Evolutionary conservation across 1,140 invertebrate species (phyloP), one percentile per base, ranked within the genome.

Genomic region (Brachionus paranguensis): DNA sequence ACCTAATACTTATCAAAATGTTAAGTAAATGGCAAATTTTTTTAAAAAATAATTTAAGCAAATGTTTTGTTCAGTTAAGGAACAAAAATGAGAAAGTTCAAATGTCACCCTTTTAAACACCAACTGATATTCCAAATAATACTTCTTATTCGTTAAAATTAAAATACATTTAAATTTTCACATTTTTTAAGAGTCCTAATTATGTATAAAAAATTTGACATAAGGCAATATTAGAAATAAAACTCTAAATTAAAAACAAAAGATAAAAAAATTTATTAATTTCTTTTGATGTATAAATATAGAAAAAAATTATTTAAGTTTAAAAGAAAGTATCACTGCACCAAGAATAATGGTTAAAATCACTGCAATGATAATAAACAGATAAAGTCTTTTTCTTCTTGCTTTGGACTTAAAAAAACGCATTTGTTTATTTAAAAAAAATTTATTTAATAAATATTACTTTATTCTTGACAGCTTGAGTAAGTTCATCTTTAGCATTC

Each of bases 361-460:
- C 4, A 33, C 24, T 41, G 55, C 1, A n/a, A 81, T n/a, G 14
- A 81, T 27, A 14, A 68, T 45, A 45, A 81, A 55, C 12, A 81
- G 64, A 41, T 24, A 45, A 10, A 81, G 60, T 24, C 47, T 79
- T 60, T 41, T 81, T 41, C 29, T 81, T 81, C 53, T 81, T 60
- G 53, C 53, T 60, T 81, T 81, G 24, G 78, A 64, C 76, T 79
- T 20, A 43, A 43, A 43, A n/a, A 14, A 72, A 41, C 24, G 24
- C 24, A 17, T 8, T 41, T 41, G 41, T 17, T 43, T 20, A 43
- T 43, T 12, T 12, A 41, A 43, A 10, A 17, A 43, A 72, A 79
- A 10, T 27, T 3, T 2, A 14, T n/a, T 53, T 53, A 1, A 20
- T 0, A 29, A 79, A 37, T 24, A 10, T 55, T 79, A 79, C 76